Evolutionary conservation across 2,113 vertebrate species (phyloP).

Genomic region (Labeo rohita): DNA sequence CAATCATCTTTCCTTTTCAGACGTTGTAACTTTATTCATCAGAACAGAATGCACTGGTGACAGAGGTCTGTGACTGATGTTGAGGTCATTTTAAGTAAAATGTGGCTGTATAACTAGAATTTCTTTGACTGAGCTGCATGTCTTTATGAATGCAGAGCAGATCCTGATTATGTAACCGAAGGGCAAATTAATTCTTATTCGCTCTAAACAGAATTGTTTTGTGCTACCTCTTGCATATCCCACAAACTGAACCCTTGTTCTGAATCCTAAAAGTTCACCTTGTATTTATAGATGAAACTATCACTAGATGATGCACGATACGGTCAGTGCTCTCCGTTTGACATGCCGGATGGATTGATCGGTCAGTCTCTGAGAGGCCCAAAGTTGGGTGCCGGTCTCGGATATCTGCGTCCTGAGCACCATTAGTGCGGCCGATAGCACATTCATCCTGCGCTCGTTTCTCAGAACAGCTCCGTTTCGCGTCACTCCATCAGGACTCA

Average conservation of each 20-base stretch:
- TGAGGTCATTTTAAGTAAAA: background rate
- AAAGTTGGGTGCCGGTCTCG: constrained; percentile 54
- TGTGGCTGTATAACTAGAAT: background rate
- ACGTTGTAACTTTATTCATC: constrained; percentile 15
- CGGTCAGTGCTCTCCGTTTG: constrained; percentile 43
- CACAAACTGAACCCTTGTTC: background rate
- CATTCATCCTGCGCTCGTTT: constrained; percentile 54
- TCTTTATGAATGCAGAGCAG: background rate
- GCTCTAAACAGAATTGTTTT: background rate
- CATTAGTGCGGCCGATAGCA: constrained; percentile 51
- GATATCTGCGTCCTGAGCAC: constrained; percentile 46
- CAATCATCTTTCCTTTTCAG: constrained; percentile 30
- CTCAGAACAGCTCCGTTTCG: constrained; percentile 60
- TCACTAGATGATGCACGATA: constrained; percentile 30
- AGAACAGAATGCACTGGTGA: background rate
- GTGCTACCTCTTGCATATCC: background rate
- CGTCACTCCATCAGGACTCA: constrained; percentile 60
- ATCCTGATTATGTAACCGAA: background rate
- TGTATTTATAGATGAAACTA: constrained; percentile 30
- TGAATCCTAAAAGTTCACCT: background rate
- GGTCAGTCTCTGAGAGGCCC: constrained; percentile 39
- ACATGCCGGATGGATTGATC: constrained; percentile 42
- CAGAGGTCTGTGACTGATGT: constrained; percentile 2
- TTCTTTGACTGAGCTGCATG: background rate
- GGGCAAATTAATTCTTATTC: background rate